Evolutionary conservation across 2,797 vertebrate genomes (phyloP), one percentile per base, ranked within the genome.

Genomic region (Synanceia verrucosa): DNA sequence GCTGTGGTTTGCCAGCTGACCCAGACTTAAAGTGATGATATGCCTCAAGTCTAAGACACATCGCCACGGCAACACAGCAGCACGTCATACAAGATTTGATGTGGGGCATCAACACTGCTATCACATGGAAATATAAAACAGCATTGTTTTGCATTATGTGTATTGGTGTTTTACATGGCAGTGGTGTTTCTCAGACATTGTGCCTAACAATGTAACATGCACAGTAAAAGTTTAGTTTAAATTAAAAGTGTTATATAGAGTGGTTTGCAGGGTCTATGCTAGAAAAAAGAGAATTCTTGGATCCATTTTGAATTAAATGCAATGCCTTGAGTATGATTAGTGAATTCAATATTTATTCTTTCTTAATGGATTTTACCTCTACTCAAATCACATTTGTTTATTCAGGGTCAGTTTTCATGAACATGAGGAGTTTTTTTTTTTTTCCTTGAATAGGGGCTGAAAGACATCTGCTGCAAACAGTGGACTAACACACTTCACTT

Each of bases 11-110:
- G 52, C 18, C 50, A 33, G n/a, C 52, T 70, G 57, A 73, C 37
- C 66, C 57, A 47, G 52, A 66, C 64, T 43, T 31, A 43, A 82
- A 71, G 29, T 61, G 53, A 65, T 65, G 41, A 67, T 68, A 19
- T 28, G 62, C 47, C 33, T 58, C 9, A 29, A 28, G 60, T 55
- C 36, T 19, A 41, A 67, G 71, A 71, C 62, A 44, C 55, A 33
- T 43, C 55, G 24, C 21, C 55, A 13, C 48, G 44, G 29, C 47
- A 50, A 19, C 2, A 9, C 46, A 29, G 21, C 66, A 43, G 26
- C 39, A 37, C 60, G 43, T 70, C 46, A 34, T 33, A 24, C 61
- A 43, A 59, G 33, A 70, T 69, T 23, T 24, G 14, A 13, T 18
- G 19, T 23, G 12, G n/a, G n/a, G 31, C 18, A 9, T n/a, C 2